Percentiles rank a stretch among this genome's conserved stretches.
phyloP scores from a whole-genome alignment of 2,888 invertebrate species.

The Charanyca ferruginea region DNA sequence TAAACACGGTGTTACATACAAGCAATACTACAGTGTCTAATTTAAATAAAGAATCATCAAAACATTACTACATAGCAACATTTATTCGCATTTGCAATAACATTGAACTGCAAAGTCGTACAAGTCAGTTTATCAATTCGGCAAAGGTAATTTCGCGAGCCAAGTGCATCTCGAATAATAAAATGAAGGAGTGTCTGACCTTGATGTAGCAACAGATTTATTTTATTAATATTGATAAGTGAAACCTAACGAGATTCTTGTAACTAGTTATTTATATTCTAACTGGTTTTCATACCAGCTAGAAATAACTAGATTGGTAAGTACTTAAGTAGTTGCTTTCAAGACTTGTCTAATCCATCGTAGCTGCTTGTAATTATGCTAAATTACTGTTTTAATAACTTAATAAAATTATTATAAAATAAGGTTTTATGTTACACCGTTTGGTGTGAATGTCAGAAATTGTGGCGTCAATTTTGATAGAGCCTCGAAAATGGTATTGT shows the following conservation, averaged over 20 bases:
- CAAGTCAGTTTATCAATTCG: not conserved
- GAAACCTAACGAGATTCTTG: conserved; percentile 64
- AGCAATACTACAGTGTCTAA: too few species aligned
- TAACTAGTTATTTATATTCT: conserved; percentile 44
- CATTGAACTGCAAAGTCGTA: not conserved
- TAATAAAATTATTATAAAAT: conserved; percentile 18
- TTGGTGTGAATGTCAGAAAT: not conserved
- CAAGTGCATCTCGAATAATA: not conserved
- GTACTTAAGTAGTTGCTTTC: conserved; percentile 11
- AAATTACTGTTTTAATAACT: conserved; percentile 28
- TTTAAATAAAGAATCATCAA: too few species aligned
- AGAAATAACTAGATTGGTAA: conserved; percentile 21
- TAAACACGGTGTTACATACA: too few species aligned
- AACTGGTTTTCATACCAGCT: conserved; percentile 42
- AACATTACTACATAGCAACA: too few species aligned
- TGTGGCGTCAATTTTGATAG: not conserved
- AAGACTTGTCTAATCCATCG: conserved; percentile 38
- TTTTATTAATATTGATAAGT: conserved; percentile 64
- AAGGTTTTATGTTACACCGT: not conserved
- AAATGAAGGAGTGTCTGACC: conserved; percentile 24
- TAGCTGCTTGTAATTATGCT: conserved; percentile 44
- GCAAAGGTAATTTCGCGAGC: not conserved
- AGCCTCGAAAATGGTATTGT: too few species aligned
- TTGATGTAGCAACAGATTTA: conserved; percentile 27
- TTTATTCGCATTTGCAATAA: conserved; percentile 3